A percentile compares a stretch with the other conserved stretches of the same genome.
Conservation (phyloP, 2,113 vertebrate genomes). For the Herpailurus yagouaroundi region DNA sequence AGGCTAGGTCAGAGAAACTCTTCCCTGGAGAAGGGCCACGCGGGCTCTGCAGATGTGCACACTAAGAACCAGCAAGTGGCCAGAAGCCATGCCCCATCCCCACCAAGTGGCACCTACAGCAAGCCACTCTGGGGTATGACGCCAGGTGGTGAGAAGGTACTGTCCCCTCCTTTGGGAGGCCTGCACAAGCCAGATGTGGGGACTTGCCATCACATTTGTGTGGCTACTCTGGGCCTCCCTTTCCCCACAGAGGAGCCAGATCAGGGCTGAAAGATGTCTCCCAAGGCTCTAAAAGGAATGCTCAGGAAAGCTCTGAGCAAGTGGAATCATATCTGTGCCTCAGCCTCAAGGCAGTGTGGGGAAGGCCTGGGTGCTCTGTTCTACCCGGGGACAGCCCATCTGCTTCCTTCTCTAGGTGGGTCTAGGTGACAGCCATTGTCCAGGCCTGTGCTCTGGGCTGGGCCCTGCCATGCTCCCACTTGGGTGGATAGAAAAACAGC, state of each 20-base stretch:
- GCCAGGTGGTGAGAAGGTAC: neutral
- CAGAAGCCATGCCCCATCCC: neutral
- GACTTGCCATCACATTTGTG: fast-evolving
- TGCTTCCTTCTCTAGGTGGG: neutral
- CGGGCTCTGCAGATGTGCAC: neutral
- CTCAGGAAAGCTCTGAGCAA: neutral
- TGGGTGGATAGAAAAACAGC: neutral
- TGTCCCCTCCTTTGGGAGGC: neutral
- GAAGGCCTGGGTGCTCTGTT: neutral
- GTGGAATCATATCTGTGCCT: neutral
- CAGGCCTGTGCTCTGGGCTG: neutral
- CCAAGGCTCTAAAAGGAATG: neutral
- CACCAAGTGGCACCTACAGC: neutral
- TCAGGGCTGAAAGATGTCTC: no score
- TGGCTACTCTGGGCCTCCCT: neutral
- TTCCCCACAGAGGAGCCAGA: neutral
- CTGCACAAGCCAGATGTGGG: neutral
- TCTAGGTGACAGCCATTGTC: neutral
- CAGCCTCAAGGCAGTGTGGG: neutral
- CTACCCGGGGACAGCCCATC: neutral
- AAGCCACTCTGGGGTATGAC: neutral
- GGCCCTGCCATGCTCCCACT: neutral
- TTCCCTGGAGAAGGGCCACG: neutral
- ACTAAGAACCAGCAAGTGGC: neutral
- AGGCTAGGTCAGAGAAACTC: neutral